Evolutionary conservation across 1,140 invertebrate species (phyloP), one percentile per base, ranked within the genome.

Genomic region (Brachionus paranguensis): DNA sequence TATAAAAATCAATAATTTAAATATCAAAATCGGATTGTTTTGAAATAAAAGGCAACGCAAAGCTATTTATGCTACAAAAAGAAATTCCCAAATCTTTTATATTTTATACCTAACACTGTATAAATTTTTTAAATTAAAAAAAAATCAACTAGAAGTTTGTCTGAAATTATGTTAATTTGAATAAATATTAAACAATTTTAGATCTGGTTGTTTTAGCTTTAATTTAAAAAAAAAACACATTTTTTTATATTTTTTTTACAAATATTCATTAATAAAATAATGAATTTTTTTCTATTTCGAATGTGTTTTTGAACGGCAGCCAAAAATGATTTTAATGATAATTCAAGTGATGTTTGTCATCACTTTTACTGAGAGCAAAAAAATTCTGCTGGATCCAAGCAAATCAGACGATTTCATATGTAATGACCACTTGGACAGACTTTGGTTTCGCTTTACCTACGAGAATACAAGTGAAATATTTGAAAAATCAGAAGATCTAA

Each of bases 401-500:
- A 76, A 76, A 33, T 50, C 20, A 5, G n/a, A 20, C 10, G 45
- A 37, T 6, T 50, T 76, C 11, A 76, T 5, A 14, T 76, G 72
- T 29, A 76, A 76, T 76, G 72, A 76, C 27, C 72, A 76, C 24
- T 47, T 76, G 20, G 43, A 76, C 47, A 45, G 72, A 50, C 27
- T 76, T 47, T 76, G 72, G 72, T 14, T 76, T 47, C 43, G 50
- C 27, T 27, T 76, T 27, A 50, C 43, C 4, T 76, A 27, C 10
- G 20, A 37, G 3, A 76, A 76, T 47, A 50, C 2, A 11, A 50
- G 43, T 12, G 43, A 41, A 45, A 47, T 74, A 0, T 45, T 45
- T 41, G 41, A 76, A 7, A 20, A 76, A 24, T 24, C 43, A 45
- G 10, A 50, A 27, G 20, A 47, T 24, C 11, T 50, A 14, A 24